phyloP scores from a whole-genome alignment of 2,797 vertebrate species.

The Myripristis murdjan region DNA sequence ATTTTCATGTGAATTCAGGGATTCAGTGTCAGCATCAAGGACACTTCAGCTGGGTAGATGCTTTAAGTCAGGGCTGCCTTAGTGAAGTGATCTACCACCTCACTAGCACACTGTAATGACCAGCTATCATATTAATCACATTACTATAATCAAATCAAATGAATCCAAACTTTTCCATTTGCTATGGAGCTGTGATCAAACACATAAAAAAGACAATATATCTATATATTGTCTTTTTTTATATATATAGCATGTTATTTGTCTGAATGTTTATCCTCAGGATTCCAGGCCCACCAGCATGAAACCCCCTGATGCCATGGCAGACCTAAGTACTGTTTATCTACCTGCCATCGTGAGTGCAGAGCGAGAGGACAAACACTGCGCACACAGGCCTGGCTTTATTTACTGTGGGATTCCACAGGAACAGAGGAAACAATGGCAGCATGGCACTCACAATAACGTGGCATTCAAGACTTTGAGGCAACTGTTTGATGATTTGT shows the following conservation, averaged over 20 bases:
- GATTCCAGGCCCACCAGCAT: conserved; percentile 20
- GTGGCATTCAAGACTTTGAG: conserved; percentile 35
- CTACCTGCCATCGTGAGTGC: conserved; percentile 15
- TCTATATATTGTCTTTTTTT: too few relatives aligned
- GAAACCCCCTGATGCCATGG: conserved; percentile 24
- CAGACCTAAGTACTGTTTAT: conserved; percentile 54
- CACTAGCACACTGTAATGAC: too few relatives aligned
- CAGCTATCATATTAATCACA: too few relatives aligned
- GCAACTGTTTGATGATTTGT: conserved; percentile 27
- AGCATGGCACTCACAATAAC: conserved; percentile 8
- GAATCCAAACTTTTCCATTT: neutral
- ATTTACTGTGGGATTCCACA: conserved; percentile 57
- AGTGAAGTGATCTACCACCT: too few relatives aligned
- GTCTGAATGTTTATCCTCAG: neutral
- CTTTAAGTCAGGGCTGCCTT: too few relatives aligned
- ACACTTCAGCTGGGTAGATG: too few relatives aligned
- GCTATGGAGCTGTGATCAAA: neutral
- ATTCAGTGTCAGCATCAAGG: too few relatives aligned
- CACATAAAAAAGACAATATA: neutral
- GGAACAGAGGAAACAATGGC: conserved; percentile 43
- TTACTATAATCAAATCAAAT: neutral
- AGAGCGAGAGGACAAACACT: conserved; percentile 54
- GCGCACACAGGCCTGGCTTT: conserved; percentile 10
- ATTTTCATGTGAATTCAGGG: too few relatives aligned
- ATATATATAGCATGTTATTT: neutral